A percentile compares a stretch with the other conserved stretches of the same genome.
Conservation (phyloP, 2,797 vertebrate genomes). For the Pseudochromis fuscus region DNA sequence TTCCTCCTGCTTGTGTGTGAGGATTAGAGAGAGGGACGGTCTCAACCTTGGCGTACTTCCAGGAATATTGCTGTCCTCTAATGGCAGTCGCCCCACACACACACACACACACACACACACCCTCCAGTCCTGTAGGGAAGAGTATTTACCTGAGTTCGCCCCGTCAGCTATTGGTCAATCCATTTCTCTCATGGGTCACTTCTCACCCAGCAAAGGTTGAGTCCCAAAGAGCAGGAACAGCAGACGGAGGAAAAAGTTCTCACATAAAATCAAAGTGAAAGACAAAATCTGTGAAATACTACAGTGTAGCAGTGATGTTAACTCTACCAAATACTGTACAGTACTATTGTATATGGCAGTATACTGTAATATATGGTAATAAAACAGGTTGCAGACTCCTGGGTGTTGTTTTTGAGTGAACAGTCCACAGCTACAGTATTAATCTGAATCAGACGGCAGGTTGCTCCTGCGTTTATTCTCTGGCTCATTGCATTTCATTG, state of each 20-base stretch:
- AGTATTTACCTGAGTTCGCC: constrained; percentile 38
- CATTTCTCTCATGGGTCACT: constrained; percentile 35
- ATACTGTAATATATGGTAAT: background rate
- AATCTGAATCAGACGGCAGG: constrained; percentile 4
- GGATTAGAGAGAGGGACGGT: background rate
- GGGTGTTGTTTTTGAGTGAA: background rate
- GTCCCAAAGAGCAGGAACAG: constrained; percentile 12
- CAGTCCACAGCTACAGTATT: too few relatives aligned
- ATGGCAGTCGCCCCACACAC: constrained; percentile 33
- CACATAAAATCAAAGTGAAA: constrained; percentile 12
- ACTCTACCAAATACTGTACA: background rate
- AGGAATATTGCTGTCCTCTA: constrained; percentile 32
- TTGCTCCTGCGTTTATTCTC: background rate
- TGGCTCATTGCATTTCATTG: constrained; percentile 5
- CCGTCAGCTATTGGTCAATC: constrained; percentile 31
- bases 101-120: constrained; percentile 11
- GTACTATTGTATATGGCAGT: background rate
- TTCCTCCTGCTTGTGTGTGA: too few relatives aligned
- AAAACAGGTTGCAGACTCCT: background rate
- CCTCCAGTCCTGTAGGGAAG: constrained; percentile 8
- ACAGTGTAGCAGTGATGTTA: too few relatives aligned
- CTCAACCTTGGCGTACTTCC: constrained; percentile 1
- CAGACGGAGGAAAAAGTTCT: constrained; percentile 3
- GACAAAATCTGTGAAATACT: constrained; percentile 3
- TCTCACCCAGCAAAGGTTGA: constrained; percentile 26